phyloP scores from a whole-genome alignment of 2,888 invertebrate species.

The Branchipolynoe longqiensis region DNA sequence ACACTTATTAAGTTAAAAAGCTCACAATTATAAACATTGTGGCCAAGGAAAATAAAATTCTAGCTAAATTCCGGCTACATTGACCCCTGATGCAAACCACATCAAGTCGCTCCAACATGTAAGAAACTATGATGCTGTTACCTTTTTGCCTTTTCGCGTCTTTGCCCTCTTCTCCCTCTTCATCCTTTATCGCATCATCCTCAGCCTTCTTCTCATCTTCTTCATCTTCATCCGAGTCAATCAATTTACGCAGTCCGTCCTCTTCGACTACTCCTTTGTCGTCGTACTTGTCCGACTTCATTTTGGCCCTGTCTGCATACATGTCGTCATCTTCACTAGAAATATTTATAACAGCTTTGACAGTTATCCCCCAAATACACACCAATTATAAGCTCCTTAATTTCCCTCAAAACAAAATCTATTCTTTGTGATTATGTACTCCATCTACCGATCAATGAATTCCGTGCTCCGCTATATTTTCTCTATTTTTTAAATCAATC shows the following conservation, averaged over 20 bases:
- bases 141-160: conserved; percentile 48
- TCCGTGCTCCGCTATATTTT: too few relatives aligned
- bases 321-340: conserved; percentile 69
- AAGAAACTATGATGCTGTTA: not conserved
- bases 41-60: too few relatives aligned
- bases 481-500: too few relatives aligned
- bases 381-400: not conserved
- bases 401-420: too few relatives aligned
- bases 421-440: too few relatives aligned
- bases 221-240: conserved; percentile 82
- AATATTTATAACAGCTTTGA: too few relatives aligned
- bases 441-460: too few relatives aligned
- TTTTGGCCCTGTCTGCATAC: conserved; percentile 76
- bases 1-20: too few relatives aligned
- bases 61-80: too few relatives aligned
- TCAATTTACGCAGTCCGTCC: conserved; percentile 91
- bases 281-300: conserved; percentile 85
- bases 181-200: conserved; percentile 78
- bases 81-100: too few relatives aligned
- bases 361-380: too few relatives aligned
- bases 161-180: conserved; percentile 66
- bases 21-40: too few relatives aligned
- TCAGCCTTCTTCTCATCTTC: conserved; percentile 88
- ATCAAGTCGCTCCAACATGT: not conserved
- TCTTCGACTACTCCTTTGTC: conserved; percentile 95